Evolutionary conservation across 2,888 invertebrate species (phyloP), one percentile per base, ranked within the genome.

Genomic region (Ichneumon xanthorius): DNA sequence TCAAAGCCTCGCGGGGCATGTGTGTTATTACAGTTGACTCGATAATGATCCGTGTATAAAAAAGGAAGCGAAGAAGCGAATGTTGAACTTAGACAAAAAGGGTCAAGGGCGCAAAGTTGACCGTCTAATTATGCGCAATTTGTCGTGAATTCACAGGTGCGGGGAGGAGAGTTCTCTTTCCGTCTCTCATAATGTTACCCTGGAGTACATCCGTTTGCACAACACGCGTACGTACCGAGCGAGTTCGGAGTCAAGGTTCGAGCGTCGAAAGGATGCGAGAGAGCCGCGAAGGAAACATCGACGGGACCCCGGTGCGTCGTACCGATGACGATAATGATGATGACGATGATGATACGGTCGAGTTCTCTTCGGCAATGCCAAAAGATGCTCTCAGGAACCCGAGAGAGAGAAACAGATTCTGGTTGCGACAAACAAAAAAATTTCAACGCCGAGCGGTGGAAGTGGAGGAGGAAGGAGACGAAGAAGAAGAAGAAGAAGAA

Each of bases 211-310:
- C 48, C 65, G 58, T 81, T 84, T 81, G 76, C 80, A 73, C 80
- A 86, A 82, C 80, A 63, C 61, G 6, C 61, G 61, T 33, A n/a
- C 61, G 61, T 33, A 63, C 22, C 65, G 55, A 67, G 63, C 65
- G 22, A 33, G 45, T 73, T 61, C 30, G 16, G 71, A 73, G 80
- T 86, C 87, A 87, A 87, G 87, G 87, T 86, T 84, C 81, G 79
- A 70, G 63, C 61, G 80, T 84, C 84, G 75, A 77, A 65, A 75
- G 76, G 58, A 63, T 67, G 37, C 45, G 48, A 4, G 11, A 7
- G 37, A 19, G 30, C 71, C 30, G 30, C 53, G 80, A 67, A 65
- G 76, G 33, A 63, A 63, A 63, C 61, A 63, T 63, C 76, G 48
- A n/a, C 61, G 67, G 37, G 16, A 22, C 26, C 14, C 67, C 67